Evolutionary conservation across 2,888 invertebrate genomes (phyloP).

Genomic region (Thereva unica): DNA sequence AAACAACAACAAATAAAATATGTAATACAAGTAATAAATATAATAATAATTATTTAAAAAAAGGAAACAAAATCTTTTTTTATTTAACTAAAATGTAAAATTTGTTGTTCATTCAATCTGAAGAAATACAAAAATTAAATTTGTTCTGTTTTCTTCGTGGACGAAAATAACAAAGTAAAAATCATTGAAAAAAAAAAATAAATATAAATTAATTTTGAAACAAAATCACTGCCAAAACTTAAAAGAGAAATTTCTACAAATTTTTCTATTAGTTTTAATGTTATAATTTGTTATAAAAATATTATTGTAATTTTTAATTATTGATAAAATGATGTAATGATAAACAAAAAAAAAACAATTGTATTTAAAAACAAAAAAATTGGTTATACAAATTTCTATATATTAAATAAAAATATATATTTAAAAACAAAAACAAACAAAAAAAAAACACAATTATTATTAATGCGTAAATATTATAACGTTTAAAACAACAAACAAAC

Average conservation of each 20-base stretch:
- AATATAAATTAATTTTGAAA: conserved; percentile 25
- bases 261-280: conserved; percentile 22
- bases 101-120: too few species aligned
- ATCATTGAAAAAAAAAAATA: conserved; percentile 1
- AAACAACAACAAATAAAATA: conserved; percentile 3
- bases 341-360: too few species aligned
- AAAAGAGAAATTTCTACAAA: conserved; percentile 19
- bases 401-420: conserved; percentile 6
- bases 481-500: not conserved
- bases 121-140: too few species aligned
- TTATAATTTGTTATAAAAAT: conserved; percentile 19
- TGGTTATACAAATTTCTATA: conserved; percentile 23
- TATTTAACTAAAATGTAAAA: not conserved
- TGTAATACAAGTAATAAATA: conserved; percentile 10
- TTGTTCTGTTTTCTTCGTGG: too few species aligned
- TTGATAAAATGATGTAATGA: too few species aligned
- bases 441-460: conserved; percentile 19
- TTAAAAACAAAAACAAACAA: conserved; percentile 20
- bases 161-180: not conserved
- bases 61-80: conserved; percentile 2
- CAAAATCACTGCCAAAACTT: conserved; percentile 41
- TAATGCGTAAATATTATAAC: not conserved
- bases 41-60: conserved; percentile 13
- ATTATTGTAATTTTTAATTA: conserved; percentile 9
- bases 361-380: not conserved